Conservation (phyloP, 2,797 vertebrate genomes). For the Apodemus agrarius region DNA sequence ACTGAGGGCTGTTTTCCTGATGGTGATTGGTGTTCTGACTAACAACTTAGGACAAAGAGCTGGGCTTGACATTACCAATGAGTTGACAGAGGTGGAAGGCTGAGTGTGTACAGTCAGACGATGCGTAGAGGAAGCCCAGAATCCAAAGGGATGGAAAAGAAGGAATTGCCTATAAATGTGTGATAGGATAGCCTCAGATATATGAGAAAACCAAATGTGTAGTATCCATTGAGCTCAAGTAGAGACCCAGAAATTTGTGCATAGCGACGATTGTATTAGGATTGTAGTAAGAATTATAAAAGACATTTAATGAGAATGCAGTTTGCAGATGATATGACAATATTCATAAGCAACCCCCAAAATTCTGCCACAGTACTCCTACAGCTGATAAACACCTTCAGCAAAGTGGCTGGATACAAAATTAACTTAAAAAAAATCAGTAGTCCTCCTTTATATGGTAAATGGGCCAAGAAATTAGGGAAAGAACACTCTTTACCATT, state of each 20-base stretch:
- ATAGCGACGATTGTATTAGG: neutral
- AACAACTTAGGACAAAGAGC: neutral
- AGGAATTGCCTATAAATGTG: neutral
- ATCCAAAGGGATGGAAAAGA: neutral
- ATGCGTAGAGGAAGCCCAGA: neutral
- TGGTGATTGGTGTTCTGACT: neutral
- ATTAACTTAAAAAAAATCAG: neutral
- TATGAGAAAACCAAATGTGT: neutral
- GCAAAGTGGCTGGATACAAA: neutral
- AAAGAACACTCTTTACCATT: neutral
- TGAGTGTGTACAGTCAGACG: neutral
- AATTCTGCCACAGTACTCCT: neutral
- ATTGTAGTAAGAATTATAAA: neutral
- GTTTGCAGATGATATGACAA: neutral
- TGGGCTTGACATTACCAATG: neutral
- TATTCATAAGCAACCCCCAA: neutral
- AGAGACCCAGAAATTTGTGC: neutral
- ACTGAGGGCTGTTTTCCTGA: neutral
- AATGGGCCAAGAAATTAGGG: neutral
- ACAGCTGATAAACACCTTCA: neutral
- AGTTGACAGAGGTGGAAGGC: neutral
- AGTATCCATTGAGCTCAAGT: neutral
- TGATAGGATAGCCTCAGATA: neutral
- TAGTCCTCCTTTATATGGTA: neutral
- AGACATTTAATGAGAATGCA: neutral